Conservation (phyloP, 35 echinoderm and acorn worm species). For the Ophiothrix spiculata region DNA sequence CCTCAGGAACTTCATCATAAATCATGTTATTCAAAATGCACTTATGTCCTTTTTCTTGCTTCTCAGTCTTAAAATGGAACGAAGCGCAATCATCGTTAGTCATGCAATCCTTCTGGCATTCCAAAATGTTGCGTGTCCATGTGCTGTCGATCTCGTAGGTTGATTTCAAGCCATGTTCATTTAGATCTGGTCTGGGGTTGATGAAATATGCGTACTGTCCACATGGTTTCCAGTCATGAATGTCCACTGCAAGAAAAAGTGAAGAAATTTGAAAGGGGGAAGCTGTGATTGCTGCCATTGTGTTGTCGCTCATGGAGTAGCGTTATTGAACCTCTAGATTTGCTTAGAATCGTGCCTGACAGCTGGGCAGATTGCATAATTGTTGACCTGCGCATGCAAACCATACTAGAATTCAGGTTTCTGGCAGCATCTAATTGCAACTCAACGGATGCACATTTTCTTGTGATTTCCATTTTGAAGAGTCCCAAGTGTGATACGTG, state of each 20-base stretch:
- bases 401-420: background rate
- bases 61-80: slow-evolving; percentile 54
- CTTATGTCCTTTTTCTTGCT: slow-evolving; percentile 20
- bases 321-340: background rate
- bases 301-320: background rate
- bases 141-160: slow-evolving; percentile 24
- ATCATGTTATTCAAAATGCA: slow-evolving; percentile 73
- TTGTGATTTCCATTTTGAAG: no score
- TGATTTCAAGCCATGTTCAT: slow-evolving; percentile 41
- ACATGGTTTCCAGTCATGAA: slow-evolving; percentile 26
- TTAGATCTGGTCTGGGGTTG: slow-evolving; percentile 56
- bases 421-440: background rate
- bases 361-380: background rate
- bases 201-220: slow-evolving; percentile 57
- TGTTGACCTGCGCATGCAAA: background rate
- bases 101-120: slow-evolving; percentile 53
- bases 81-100: slow-evolving; percentile 38
- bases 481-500: no score
- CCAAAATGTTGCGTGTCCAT: slow-evolving; percentile 54
- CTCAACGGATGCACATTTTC: no score
- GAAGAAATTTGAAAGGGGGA: background rate
- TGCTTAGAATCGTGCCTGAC: background rate
- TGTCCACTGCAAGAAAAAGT: slow-evolving; percentile 42
- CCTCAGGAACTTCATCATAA: slow-evolving; percentile 43
- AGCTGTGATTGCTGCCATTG: background rate